Conservation (phyloP, 2,113 vertebrate species). For the Nyctereutes procyonoides region DNA sequence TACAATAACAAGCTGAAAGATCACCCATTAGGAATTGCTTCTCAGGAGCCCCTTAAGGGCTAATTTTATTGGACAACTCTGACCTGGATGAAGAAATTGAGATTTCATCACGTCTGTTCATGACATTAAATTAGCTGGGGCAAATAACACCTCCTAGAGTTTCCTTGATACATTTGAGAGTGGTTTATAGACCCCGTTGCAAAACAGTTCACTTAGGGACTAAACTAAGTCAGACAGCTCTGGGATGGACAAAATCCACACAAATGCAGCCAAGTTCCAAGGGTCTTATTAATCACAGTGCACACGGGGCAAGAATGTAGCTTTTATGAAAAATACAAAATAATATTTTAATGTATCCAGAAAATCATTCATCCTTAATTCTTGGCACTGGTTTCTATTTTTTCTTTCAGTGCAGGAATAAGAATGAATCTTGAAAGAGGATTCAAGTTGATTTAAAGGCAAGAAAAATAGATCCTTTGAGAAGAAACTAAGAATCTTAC, state of each 20-base stretch:
- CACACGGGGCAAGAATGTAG: constrained; percentile 1
- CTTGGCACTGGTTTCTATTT: constrained; percentile 40
- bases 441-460: constrained; percentile 62
- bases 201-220: constrained; percentile 67
- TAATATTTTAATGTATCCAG: constrained; percentile 56
- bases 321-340: constrained; percentile 50
- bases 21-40: constrained; percentile 35
- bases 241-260: constrained; percentile 37
- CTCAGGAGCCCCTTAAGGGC: neutral
- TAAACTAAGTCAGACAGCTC: constrained; percentile 35
- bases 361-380: constrained; percentile 56
- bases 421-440: constrained; percentile 47
- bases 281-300: constrained; percentile 67
- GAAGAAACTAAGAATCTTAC: constrained; percentile 55
- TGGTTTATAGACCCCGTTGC: constrained; percentile 44
- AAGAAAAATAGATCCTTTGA: constrained; percentile 71
- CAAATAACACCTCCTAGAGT: constrained; percentile 65
- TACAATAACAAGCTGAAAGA: constrained; percentile 18
- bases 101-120: constrained; percentile 66
- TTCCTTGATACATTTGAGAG: constrained; percentile 67
- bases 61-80: constrained; percentile 62
- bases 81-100: constrained; percentile 72
- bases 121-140: constrained; percentile 59
- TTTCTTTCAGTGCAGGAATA: constrained; percentile 39
- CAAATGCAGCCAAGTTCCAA: neutral